phyloP scores from a whole-genome alignment of 2,888 invertebrate species.

The Liodrosophila aerea region DNA sequence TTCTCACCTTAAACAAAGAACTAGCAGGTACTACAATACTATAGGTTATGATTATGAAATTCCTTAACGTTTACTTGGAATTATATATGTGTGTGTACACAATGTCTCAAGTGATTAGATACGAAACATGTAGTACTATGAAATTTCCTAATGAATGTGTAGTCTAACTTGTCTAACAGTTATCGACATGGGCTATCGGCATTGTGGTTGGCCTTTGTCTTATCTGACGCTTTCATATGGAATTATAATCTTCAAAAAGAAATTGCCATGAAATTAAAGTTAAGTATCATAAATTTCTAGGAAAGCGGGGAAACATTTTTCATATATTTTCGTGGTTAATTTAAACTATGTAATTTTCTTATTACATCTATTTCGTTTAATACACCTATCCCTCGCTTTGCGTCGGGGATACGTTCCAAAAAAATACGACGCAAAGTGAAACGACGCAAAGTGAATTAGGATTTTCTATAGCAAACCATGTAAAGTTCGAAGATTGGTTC shows the following conservation, averaged over 20 bases:
- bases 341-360: too few species aligned
- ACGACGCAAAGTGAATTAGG: too few species aligned
- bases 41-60: slow-evolving; percentile 43
- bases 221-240: slow-evolving; percentile 34
- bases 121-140: slow-evolving; percentile 16
- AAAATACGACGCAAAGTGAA: too few species aligned
- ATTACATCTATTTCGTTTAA: too few species aligned
- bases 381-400: too few species aligned
- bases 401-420: too few species aligned
- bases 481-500: too few species aligned
- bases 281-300: slow-evolving; percentile 19
- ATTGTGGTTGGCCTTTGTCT: slow-evolving; percentile 25
- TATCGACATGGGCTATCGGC: slow-evolving; percentile 47
- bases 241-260: slow-evolving; percentile 8
- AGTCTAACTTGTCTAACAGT: slow-evolving; percentile 25
- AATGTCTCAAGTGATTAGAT: slow-evolving; percentile 54
- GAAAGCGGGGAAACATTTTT: not conserved
- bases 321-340: slow-evolving; percentile 8
- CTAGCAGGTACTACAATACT: not conserved
- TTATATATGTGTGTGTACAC: not conserved
- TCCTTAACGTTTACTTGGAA: slow-evolving; percentile 13
- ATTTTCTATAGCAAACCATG: too few species aligned
- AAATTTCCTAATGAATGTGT: slow-evolving; percentile 14
- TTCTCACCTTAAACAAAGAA: not conserved
- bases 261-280: slow-evolving; percentile 19